Percentiles rank a stretch among this genome's conserved stretches.
Conservation (phyloP, 2,888 invertebrate species). For the Invenusta paracnida region DNA sequence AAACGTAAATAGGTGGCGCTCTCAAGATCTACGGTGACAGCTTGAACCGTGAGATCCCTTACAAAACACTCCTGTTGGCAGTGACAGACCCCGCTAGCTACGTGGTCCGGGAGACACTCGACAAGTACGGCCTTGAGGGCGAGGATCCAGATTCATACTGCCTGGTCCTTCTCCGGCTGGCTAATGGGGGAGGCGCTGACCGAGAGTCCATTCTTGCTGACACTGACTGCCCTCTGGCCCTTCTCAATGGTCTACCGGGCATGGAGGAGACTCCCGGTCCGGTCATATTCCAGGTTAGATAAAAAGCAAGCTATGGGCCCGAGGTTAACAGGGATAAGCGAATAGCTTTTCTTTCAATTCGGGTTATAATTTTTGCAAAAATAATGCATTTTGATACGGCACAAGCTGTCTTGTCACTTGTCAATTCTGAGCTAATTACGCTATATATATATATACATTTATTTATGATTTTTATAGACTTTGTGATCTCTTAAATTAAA, state of each 20-base stretch:
- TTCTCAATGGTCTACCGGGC: not conserved
- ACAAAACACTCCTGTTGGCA: conserved; percentile 85
- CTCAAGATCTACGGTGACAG: conserved; percentile 80
- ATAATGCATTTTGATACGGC: too few species aligned
- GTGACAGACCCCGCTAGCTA: conserved; percentile 81
- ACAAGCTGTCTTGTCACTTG: too few species aligned
- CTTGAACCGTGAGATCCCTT: conserved; percentile 85
- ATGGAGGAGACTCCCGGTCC: not conserved
- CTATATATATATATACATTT: too few species aligned
- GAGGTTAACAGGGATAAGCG: too few species aligned
- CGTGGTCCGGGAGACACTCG: conserved; percentile 85
- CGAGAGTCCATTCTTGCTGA: conserved; percentile 88
- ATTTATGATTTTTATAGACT: too few species aligned
- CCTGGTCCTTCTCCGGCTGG: conserved; percentile 73
- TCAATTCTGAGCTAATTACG: too few species aligned
- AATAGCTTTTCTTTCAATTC: too few species aligned
- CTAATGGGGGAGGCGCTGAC: not conserved
- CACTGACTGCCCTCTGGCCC: conserved; percentile 84
- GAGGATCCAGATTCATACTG: conserved; percentile 83
- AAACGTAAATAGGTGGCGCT: conserved; percentile 61
- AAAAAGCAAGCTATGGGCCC: too few species aligned
- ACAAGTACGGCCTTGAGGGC: conserved; percentile 83
- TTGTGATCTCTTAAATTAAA: too few species aligned
- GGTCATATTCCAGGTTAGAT: not conserved
- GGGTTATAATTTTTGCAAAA: too few species aligned